These are phyloP conservation scores for Mystacornis crossleyi DNA, from an alignment of 2,113 vertebrate genomes.

Conservation along the genomic window DNA sequence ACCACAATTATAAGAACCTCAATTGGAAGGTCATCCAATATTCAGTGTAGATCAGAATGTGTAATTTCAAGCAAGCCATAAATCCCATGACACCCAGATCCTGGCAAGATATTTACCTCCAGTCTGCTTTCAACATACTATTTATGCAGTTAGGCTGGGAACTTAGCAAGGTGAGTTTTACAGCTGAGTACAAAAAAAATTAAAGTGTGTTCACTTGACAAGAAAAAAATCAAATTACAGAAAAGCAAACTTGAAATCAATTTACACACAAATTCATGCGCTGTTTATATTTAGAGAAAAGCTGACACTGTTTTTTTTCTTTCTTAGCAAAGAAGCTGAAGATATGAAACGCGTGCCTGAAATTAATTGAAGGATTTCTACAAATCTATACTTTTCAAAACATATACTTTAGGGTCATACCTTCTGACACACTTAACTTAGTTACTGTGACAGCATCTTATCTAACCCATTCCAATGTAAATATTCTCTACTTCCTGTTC, in stretches of 20 bases:
- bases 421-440: not conserved
- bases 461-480: not conserved
- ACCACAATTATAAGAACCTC: not conserved
- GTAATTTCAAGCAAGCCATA: not conserved
- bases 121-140: not conserved
- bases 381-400: not conserved
- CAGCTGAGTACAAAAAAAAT: not conserved
- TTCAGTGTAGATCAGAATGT: not conserved
- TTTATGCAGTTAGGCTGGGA: not conserved
- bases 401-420: not conserved
- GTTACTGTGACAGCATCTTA: not conserved
- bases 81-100: not conserved
- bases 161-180: slow-evolving; percentile 19
- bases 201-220: not conserved
- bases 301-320: accelerated
- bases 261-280: not conserved
- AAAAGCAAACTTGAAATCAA: not conserved
- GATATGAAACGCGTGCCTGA: accelerated
- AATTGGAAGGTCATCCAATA: not conserved
- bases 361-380: not conserved
- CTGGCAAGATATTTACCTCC: not conserved
- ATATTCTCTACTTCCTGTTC: not conserved
- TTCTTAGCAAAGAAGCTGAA: not conserved
- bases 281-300: not conserved
- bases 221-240: not conserved